Conservation (phyloP, 1,140 invertebrate genomes). For the Drosophila seguyi region DNA sequence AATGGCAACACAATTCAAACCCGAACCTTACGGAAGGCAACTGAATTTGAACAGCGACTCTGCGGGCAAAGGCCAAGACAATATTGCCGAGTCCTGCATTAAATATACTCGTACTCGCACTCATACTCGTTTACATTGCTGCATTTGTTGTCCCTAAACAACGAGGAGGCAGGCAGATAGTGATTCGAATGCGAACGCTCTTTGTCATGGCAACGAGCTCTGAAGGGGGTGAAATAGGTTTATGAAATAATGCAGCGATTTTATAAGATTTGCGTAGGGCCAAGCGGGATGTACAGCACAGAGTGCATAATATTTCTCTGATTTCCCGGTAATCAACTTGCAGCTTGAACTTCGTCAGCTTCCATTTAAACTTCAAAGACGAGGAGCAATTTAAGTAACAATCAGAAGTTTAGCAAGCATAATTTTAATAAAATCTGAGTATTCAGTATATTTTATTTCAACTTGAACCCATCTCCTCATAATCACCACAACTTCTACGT, state of each 20-base stretch:
- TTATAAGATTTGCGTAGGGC: constrained; percentile 19
- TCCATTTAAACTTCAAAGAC: constrained; percentile 8
- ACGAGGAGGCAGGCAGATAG: constrained; percentile 8
- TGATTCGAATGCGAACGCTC: constrained; percentile 22
- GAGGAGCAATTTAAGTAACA: background rate
- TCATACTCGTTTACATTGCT: constrained; percentile 9
- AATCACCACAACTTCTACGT: too few species aligned
- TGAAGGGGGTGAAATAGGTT: constrained; percentile 15
- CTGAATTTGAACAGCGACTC: constrained; percentile 13
- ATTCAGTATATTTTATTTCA: too few species aligned
- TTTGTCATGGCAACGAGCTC: constrained; percentile 36
- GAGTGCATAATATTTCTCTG: background rate
- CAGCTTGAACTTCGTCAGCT: constrained; percentile 16
- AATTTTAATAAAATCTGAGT: background rate
- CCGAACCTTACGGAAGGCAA: background rate
- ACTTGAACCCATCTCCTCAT: too few species aligned
- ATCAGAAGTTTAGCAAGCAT: background rate
- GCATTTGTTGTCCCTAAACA: constrained; percentile 36
- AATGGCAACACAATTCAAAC: constrained; percentile 24
- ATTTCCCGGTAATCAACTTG: constrained; percentile 24
- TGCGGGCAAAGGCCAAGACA: constrained; percentile 46
- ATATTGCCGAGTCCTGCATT: constrained; percentile 57
- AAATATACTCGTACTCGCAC: constrained; percentile 27
- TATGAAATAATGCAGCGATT: constrained; percentile 26
- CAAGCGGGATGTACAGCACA: background rate